These are phyloP conservation scores for Apodemia mormo DNA, from an alignment of 2,888 invertebrate genomes.

Conservation along the genomic window DNA sequence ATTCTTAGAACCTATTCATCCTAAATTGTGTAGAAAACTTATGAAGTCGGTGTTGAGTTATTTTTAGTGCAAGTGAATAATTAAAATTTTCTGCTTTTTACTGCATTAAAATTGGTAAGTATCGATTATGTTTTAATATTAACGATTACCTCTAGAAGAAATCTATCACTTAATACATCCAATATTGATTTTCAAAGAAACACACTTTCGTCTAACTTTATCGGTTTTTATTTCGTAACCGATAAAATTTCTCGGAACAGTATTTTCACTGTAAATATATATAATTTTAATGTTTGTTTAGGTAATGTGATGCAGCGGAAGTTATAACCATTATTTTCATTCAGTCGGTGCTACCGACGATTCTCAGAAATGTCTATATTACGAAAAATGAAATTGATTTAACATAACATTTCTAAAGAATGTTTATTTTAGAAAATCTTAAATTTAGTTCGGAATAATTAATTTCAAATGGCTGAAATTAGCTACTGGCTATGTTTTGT, in stretches of 20 bases:
- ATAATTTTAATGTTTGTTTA: neutral
- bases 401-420: neutral
- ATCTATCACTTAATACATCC: neutral
- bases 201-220: neutral
- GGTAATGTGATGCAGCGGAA: neutral
- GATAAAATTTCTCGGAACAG: neutral
- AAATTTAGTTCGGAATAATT: no score
- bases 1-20: neutral
- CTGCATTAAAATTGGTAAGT: neutral
- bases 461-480: no score
- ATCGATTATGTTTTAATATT: neutral
- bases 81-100: neutral
- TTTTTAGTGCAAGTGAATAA: conserved; percentile 3
- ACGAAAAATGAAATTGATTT: neutral
- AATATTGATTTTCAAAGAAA: conserved; percentile 5
- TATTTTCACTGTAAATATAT: neutral
- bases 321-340: neutral
- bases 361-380: neutral
- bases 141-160: neutral
- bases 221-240: neutral
- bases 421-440: neutral
- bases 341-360: neutral
- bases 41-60: neutral
- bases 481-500: no score
- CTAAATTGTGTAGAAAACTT: conserved; percentile 2